Evolutionary conservation across 2,797 vertebrate genomes (phyloP).

Genomic region (Antrozous pallidus): DNA sequence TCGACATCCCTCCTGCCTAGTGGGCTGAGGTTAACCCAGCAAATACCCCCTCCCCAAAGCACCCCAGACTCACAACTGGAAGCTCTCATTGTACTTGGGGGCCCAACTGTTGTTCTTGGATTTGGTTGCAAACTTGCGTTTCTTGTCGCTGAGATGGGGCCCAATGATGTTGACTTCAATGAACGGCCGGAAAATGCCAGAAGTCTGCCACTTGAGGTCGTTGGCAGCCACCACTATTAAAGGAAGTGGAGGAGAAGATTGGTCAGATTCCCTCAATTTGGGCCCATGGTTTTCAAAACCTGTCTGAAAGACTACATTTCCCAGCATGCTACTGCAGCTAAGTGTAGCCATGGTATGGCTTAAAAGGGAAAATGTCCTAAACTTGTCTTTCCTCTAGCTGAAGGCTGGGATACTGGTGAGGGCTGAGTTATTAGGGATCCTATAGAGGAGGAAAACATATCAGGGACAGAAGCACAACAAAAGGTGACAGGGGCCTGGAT

Average conservation of each 20-base stretch:
- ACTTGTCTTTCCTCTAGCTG: fast-evolving
- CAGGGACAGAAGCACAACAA: neutral
- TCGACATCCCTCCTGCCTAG: neutral
- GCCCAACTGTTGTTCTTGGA: slow-evolving; percentile 99
- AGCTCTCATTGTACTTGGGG: slow-evolving; percentile 98
- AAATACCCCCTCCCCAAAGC: neutral
- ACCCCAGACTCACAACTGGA: slow-evolving; percentile 93
- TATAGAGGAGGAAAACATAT: neutral
- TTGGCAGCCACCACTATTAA: slow-evolving; percentile 94
- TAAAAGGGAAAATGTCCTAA: neutral
- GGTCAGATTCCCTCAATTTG: neutral
- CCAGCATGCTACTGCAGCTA: neutral
- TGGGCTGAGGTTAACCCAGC: neutral
- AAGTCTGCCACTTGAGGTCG: slow-evolving; percentile 98
- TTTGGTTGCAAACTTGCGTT: slow-evolving; percentile 97
- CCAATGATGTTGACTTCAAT: slow-evolving; percentile 98
- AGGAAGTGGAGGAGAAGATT: neutral
- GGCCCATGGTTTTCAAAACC: neutral
- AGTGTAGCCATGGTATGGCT: neutral
- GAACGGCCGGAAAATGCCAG: slow-evolving; percentile 97
- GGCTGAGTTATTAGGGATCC: neutral
- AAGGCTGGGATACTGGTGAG: fast-evolving
- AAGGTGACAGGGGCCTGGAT: neutral
- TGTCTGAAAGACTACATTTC: neutral
- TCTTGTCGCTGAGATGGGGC: slow-evolving; percentile 97